Percentiles rank a stretch among this genome's conserved stretches.
phyloP scores from a whole-genome alignment of 2,113 vertebrate genomes.

The Pandion haliaetus region DNA sequence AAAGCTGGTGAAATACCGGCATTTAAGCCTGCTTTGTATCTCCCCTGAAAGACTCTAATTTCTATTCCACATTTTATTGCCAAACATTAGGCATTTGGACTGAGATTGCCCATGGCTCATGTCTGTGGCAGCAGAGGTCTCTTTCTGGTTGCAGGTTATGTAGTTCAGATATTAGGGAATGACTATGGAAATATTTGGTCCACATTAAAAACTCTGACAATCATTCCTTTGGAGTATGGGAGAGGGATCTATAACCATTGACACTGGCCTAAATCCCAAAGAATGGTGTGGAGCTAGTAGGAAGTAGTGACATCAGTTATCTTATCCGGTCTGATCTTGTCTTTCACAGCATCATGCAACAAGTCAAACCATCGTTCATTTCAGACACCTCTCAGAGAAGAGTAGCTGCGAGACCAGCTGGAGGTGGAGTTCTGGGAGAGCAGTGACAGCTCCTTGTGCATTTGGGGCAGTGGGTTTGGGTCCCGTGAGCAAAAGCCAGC shows the following conservation, averaged over 20 bases:
- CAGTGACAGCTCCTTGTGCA: neutral
- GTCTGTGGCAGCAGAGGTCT: neutral
- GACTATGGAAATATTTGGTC: neutral
- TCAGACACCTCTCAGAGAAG: neutral
- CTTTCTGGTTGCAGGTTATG: neutral
- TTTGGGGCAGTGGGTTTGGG: accelerated
- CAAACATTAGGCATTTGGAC: neutral
- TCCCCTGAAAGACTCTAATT: neutral
- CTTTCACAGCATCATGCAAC: neutral
- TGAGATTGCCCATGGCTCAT: neutral
- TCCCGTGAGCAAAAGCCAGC: neutral
- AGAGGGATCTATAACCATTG: neutral
- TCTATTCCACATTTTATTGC: neutral
- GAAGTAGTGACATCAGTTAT: neutral
- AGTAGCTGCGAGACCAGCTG: neutral
- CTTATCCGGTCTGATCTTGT: neutral
- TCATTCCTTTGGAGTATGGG: neutral
- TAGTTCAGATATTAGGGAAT: neutral
- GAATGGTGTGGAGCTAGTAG: neutral
- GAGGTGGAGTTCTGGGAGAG: neutral
- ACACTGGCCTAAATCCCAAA: neutral
- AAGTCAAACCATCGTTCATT: neutral
- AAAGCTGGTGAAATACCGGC: neutral
- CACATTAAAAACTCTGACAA: neutral
- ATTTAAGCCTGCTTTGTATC: neutral